Conservation (phyloP, 2,888 invertebrate species). For the Oscheius sp. region DNA sequence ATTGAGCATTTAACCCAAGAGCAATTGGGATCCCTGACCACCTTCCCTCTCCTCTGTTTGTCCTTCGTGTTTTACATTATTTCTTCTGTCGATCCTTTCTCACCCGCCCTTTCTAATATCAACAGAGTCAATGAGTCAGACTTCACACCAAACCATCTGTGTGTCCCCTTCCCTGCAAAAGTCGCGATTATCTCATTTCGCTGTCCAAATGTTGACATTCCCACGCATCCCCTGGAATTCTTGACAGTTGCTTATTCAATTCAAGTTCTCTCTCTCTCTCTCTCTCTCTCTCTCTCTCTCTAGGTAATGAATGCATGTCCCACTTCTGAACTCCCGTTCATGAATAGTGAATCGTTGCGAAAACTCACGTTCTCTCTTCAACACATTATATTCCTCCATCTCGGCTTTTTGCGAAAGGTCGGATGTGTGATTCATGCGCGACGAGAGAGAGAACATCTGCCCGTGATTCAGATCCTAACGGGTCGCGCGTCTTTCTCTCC, state of each 20-base stretch:
- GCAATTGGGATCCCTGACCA: neutral
- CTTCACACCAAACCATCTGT: no score
- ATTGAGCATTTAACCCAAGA: no score
- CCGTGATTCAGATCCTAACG: constrained; percentile 8
- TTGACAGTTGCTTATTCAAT: neutral
- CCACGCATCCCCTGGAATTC: neutral
- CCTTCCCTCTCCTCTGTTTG: neutral
- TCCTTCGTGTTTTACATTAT: neutral
- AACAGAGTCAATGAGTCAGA: no score
- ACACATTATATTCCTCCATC: neutral
- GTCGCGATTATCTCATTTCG: no score
- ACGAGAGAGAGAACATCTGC: neutral
- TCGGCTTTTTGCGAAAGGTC: constrained; percentile 19
- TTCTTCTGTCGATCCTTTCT: neutral
- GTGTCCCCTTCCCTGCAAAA: no score
- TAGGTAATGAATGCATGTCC: neutral
- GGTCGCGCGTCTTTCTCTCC: neutral
- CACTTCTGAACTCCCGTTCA: neutral
- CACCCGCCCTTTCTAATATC: neutral
- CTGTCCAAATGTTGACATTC: no score
- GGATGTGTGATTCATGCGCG: constrained; percentile 12
- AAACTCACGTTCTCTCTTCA: neutral
- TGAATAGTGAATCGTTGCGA: constrained; percentile 8
- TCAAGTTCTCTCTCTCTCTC: neutral
- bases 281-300: neutral